Evolutionary conservation across 2,113 vertebrate species (phyloP), one percentile per base, ranked within the genome.

Genomic region (Grantiella picta): DNA sequence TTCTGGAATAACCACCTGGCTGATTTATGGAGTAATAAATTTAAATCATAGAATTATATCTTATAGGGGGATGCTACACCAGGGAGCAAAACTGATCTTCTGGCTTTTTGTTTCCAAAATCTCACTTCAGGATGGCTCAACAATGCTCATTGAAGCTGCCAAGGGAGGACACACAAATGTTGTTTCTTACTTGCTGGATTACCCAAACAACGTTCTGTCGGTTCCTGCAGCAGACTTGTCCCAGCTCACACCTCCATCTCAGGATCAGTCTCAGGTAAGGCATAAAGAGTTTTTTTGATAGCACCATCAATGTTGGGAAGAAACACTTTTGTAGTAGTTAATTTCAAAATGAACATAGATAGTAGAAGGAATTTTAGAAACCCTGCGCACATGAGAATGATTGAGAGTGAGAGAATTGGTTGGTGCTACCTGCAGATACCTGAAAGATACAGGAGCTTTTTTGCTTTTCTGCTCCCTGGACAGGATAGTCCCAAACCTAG

Each of bases 91-190:
- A 82, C 66, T 95, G 8, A 95, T 57, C 79, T 64, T 76, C 23
- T 86, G 76, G 21, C 52, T 68, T 94, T 92, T 91, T 89, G 11
- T 94, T 86, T 95, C 91, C 17, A 33, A 91, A 95, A 75, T 92
- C 78, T 96, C 65, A 12, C 84, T 90, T 82, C 72, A 99, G 99
- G 99, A 99, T 98, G 99, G 99, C 66, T 99, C 99, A 68, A 99
- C 99, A 38, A 99, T 99, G 99, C 99, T 99, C 91, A 99, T 99
- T 91, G 99, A 99, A 98, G 99, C 99, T 93, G 99, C 99, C 98
- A 99, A 99, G 94, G 99, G 99, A 94, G 99, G 99, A 89, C 99
- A 99, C 97, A 99, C 99, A 81, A 99, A 99, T 81, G 99, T 99
- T 86, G 99, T 99, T 97, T 99, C 99, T 83, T 99, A 99, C 96